A percentile compares a stretch with the other conserved stretches of the same genome.
These are phyloP conservation scores for Neomicropteryx cornuta DNA, from an alignment of 1,140 invertebrate genomes.

Conservation along the genomic window DNA sequence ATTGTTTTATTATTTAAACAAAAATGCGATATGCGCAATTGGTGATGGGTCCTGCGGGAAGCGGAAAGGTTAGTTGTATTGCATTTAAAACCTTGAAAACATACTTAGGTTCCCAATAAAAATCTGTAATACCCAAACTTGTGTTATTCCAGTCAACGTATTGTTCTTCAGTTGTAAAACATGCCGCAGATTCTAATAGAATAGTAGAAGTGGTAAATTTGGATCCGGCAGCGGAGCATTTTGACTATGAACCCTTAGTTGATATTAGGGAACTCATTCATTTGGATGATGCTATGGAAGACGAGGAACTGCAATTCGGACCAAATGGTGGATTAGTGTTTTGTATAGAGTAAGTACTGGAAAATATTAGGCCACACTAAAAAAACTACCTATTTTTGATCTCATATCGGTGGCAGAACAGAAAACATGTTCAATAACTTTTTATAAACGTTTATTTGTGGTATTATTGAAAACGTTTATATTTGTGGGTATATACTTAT, in stretches of 20 bases:
- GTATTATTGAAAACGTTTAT: too few species aligned
- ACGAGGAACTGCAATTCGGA: constrained; percentile 88
- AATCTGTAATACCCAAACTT: constrained; percentile 5
- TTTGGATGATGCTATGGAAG: constrained; percentile 94
- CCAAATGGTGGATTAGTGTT: constrained; percentile 96
- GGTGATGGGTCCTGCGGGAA: constrained; percentile 90
- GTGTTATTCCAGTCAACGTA: constrained; percentile 74
- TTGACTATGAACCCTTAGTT: constrained; percentile 77
- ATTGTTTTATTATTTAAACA: too few species aligned
- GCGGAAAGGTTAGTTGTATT: constrained; percentile 49
- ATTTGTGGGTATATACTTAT: too few species aligned
- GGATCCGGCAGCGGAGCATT: constrained; percentile 95
- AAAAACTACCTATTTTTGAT: too few species aligned
- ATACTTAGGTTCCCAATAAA: constrained; percentile 4
- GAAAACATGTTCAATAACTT: too few species aligned
- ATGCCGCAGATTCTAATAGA: constrained; percentile 64
- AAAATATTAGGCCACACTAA: too few species aligned
- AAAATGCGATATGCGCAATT: constrained; percentile 88
- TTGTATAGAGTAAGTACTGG: constrained; percentile 78
- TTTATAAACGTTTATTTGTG: too few species aligned
- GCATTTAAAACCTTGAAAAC: background rate
- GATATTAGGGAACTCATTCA: constrained; percentile 93
- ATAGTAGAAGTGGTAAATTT: constrained; percentile 85
- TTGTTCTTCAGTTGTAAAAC: constrained; percentile 78
- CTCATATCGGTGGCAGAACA: too few species aligned